Base-by-base conservation (phyloP, 2,888 invertebrate genomes). In the Diarsia mendica region DNA sequence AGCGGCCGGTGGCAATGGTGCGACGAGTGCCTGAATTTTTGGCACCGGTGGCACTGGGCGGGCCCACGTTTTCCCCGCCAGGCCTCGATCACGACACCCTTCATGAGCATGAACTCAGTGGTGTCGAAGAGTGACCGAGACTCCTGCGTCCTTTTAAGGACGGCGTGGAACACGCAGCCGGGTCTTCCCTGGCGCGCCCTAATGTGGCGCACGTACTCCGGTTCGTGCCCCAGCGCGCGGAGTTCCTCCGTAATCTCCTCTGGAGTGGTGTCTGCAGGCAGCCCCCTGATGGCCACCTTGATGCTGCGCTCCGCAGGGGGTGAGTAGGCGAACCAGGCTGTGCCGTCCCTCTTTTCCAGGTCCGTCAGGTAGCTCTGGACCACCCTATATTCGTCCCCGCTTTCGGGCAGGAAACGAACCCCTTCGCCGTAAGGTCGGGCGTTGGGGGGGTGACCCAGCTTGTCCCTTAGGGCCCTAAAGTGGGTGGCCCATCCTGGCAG, bases 11-110 rank as follows among this genome's bases (percentile, higher is more conserved):
- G 72, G 46, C 55, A 72, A 0, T 48, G 53, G n/a, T 65, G 49
- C 2, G 60, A 60, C 0, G 4, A 6, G 73, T 89, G 88, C 9
- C 86, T 13, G 11, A 87, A 86, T 0, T 55, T 44, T 11, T 87
- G 87, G 77, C 89, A 88, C 2, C 82, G 39, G 70, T 87, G 82
- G 70, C 87, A 87, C 20, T 87, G 88, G 0, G 85, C 75, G 2
- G 85, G 85, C 6, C 84, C 83, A 0, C 53, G 66, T 10, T 80
- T 77, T 0, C 80, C 78, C 0, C 74, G 55, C 85, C 28, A 28
- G 28, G 28, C 28, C 28, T 28, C 28, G 28, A 28, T 28, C 28
- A 28, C 28, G 28, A 28, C 28, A 28, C 28, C 28, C 28, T 28
- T 28, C 28, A 28, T 28, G 28, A 28, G 28, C 28, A 28, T 28